Conservation (phyloP, 2,888 invertebrate genomes). For the Neoaliturus tenellus region DNA sequence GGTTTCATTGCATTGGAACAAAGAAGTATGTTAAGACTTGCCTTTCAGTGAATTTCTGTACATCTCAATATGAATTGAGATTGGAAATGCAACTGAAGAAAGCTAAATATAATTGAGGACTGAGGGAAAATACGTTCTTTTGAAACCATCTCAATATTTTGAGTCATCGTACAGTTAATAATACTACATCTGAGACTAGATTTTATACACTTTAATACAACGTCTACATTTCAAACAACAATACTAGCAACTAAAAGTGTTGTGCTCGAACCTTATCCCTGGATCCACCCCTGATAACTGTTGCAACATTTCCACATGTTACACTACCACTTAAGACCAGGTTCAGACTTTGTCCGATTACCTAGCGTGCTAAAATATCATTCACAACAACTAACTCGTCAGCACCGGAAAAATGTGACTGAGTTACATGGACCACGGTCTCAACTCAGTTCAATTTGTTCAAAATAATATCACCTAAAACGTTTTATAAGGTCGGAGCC, state of each 20-base stretch:
- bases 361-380: not conserved
- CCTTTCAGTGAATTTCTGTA: too few relatives aligned
- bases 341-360: not conserved
- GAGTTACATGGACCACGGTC: not conserved
- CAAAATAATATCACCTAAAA: constrained; percentile 7
- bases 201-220: constrained; percentile 6
- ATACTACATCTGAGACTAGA: constrained; percentile 23
- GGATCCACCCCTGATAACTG: not conserved
- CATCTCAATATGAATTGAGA: too few relatives aligned
- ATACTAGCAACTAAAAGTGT: not conserved
- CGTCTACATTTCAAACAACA: not conserved
- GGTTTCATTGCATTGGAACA: too few relatives aligned
- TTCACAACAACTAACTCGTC: not conserved
- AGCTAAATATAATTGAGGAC: not conserved
- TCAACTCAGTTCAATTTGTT: not conserved
- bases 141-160: not conserved
- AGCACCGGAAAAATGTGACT: not conserved
- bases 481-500: not conserved
- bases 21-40: too few relatives aligned
- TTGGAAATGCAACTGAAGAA: too few relatives aligned
- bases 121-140: not conserved
- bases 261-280: not conserved
- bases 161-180: not conserved
- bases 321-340: not conserved
- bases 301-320: not conserved